Base-by-base conservation (phyloP, 2,113 vertebrate genomes). In the Typhlomys cinereus region DNA sequence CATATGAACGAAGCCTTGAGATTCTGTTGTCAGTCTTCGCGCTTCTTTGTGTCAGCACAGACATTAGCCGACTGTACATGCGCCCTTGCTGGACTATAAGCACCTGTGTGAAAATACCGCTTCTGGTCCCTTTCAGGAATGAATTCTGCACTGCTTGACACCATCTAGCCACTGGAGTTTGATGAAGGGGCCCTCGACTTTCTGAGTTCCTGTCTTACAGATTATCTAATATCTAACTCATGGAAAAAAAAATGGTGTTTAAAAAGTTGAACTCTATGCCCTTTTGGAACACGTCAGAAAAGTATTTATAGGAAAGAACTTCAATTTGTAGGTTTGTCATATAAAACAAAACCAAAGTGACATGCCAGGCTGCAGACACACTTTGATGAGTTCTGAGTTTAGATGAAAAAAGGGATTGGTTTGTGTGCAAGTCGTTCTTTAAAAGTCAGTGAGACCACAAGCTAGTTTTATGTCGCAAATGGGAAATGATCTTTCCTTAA, bases 191-290 rank as follows among this genome's bases (percentile, higher is more conserved):
- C 67, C 14, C 52, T 17, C 41, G 15, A 75, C 54, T 44, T 92
- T 96, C 89, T 89, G 62, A 93, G 64, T 90, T 93, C 34, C 88
- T 96, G 69, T 57, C 27, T 34, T 89, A 87, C 7, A 91, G 69
- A 34, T 85, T 94, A 89, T 50, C 84, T 93, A 82, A 79, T 82
- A 94, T 57, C 62, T 85, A 73, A 64, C 5, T 25, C 29, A 21
- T 4, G 54, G 7, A n/a, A 73, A 25, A 93, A 80, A 54, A 87
- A 31, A 87, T 54, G 2, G 9, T 87, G 36, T 59, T 86, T 85
- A 80, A 94, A 93, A 94, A 67, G 62, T 31, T 70, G 27, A 74
- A 36, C 39, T 50, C 4, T 81, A 86, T 61, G 59, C 34, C 12
- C 3, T 46, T 78, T 74, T 76, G 81, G 88, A 88, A 27, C 81